Evolutionary conservation across 2,113 vertebrate species (phyloP), one percentile per base, ranked within the genome.

Genomic region (Lasiurus cinereus): DNA sequence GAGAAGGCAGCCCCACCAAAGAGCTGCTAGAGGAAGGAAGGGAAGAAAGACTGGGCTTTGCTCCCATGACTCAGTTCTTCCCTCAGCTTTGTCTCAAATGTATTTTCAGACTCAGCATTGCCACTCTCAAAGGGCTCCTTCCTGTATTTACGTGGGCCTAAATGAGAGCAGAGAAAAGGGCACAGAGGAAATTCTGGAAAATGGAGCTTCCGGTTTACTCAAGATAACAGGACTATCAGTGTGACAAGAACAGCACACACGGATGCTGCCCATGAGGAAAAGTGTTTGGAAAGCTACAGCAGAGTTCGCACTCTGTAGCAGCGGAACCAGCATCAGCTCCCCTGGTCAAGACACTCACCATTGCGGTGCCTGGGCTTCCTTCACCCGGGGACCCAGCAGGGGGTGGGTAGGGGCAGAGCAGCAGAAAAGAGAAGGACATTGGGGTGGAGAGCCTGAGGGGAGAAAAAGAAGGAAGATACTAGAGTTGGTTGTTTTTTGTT

Each of bases 61-160:
- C 88, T 72, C 62, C 64, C 64, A 91, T 96, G 96, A 97, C 80
- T 96, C 96, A 97, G 72, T 87, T 78, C 94, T 97, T 96, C 88
- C 94, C 31, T 94, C 83, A 50, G 78, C 66, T 94, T 93, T 95
- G 76, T 87, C 95, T 97, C 74, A 79, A 46, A 96, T 67, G 22
- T 93, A 95, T 95, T 96, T 97, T 93, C 89, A 97, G 87, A 86
- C 46, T 87, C 87, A 96, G 70, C 43, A 79, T 79, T 96, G 70
- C 86, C 73, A 90, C 54, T 48, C 78, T 88, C 86, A 67, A 56
- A 96, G 74, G 79, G 66, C 76, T 96, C 56, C 70, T 96, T 88
- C 88, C 69, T 91, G 73, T 85, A 96, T 66, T 92, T 91, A 94
- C 5, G 39, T 79, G 88, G 94, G 88, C 74, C 66, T 89, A 48